These are phyloP conservation scores for Acanthosepion lycidas DNA, from an alignment of 2,888 invertebrate genomes.

Conservation along the genomic window DNA sequence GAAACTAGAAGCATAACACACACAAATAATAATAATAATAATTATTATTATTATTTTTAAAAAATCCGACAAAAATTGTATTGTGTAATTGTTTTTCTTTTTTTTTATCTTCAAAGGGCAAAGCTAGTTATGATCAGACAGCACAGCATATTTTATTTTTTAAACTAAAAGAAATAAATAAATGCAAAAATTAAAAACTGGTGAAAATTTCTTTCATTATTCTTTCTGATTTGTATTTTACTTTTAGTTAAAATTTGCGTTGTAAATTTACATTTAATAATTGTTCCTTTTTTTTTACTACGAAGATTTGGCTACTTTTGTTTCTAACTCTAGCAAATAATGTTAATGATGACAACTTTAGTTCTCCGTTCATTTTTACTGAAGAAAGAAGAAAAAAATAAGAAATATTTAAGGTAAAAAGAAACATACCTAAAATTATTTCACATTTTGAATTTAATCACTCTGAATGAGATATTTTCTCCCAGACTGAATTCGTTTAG, in stretches of 20 bases:
- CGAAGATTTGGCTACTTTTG: not conserved
- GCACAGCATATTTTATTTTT: too few species aligned
- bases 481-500: not conserved
- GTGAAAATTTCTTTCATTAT: too few species aligned
- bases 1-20: too few species aligned
- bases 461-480: not conserved
- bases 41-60: too few species aligned
- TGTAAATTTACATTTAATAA: not conserved
- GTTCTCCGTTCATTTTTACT: not conserved
- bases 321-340: not conserved
- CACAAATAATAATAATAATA: too few species aligned
- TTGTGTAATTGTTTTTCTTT: too few species aligned
- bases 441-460: not conserved
- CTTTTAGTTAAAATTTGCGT: not conserved
- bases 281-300: not conserved
- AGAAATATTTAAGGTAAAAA: not conserved
- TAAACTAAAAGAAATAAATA: too few species aligned
- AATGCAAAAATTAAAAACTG: too few species aligned
- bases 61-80: too few species aligned
- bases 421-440: not conserved
- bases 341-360: not conserved
- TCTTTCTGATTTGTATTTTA: too few species aligned
- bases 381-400: not conserved
- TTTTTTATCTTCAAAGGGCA: too few species aligned
- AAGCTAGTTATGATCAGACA: too few species aligned